phyloP scores from a whole-genome alignment of 2,797 vertebrate species.

The Scolopax rusticola region DNA sequence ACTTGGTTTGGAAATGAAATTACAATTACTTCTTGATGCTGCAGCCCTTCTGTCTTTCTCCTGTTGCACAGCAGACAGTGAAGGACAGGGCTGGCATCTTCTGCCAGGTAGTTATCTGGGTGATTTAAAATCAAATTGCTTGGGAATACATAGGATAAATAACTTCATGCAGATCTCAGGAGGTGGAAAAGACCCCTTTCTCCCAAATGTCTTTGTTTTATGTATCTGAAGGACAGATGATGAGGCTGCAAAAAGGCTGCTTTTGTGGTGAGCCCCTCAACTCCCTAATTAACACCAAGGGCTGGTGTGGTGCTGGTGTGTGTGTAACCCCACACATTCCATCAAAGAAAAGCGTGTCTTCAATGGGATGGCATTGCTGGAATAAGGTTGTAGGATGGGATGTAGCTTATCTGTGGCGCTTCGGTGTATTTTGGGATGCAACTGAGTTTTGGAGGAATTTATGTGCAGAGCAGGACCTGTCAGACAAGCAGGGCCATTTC shows the following conservation, averaged over 20 bases:
- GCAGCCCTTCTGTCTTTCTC: neutral
- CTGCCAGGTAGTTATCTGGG: neutral
- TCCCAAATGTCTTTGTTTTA: neutral
- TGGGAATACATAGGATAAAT: neutral
- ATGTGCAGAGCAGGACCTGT: neutral
- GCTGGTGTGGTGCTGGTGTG: neutral
- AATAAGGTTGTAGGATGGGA: neutral
- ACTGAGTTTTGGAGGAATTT: neutral
- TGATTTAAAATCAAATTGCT: neutral
- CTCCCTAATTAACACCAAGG: neutral
- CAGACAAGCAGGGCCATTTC: rapidly evolving
- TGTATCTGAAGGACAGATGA: neutral
- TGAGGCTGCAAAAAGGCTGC: neutral
- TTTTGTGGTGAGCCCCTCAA: neutral
- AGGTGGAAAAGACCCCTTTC: rapidly evolving
- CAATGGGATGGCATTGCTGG: neutral
- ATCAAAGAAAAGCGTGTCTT: rapidly evolving
- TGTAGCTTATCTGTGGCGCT: neutral
- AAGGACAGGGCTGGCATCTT: neutral
- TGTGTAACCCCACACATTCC: neutral
- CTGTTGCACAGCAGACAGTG: neutral
- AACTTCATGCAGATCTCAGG: neutral
- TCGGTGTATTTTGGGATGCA: neutral
- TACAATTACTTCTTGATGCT: neutral
- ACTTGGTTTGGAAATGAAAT: neutral